Percentiles rank a stretch among this genome's conserved stretches.
These are phyloP conservation scores for Todus mexicanus DNA, from an alignment of 2,797 vertebrate genomes.

Conservation along the genomic window DNA sequence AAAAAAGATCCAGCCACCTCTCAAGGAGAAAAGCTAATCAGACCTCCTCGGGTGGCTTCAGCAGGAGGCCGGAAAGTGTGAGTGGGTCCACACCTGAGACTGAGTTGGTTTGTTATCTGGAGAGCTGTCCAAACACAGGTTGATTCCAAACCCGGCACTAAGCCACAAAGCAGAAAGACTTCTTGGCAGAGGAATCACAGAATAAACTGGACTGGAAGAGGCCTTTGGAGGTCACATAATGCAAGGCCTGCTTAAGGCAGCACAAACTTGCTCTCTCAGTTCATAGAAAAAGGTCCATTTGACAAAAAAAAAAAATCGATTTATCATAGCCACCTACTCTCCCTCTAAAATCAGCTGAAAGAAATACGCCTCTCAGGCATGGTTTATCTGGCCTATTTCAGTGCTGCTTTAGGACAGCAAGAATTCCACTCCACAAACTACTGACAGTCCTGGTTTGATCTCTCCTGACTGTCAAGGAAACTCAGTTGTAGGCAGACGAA, in stretches of 20 bases:
- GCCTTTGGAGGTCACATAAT: not conserved
- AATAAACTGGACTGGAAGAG: not conserved
- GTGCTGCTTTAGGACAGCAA: not conserved
- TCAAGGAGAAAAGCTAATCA: not conserved
- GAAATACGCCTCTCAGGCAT: not conserved
- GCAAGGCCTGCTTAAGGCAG: not conserved
- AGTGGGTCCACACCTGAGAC: not conserved
- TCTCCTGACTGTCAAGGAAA: not conserved
- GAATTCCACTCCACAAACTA: not conserved
- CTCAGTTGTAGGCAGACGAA: not conserved
- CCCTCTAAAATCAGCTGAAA: not conserved
- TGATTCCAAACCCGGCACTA: not conserved
- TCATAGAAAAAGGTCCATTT: not conserved
- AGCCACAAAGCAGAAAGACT: not conserved
- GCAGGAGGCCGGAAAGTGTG: not conserved
- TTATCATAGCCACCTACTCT: not conserved
- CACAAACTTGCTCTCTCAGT: accelerated
- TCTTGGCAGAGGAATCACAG: not conserved
- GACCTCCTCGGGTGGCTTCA: not conserved
- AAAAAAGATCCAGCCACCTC: not conserved
- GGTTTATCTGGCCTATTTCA: not conserved
- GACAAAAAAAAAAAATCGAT: too few species aligned
- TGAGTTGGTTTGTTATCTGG: not conserved
- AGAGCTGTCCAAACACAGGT: not conserved
- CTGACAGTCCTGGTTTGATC: conserved; percentile 8